Percentiles rank a stretch among this genome's conserved stretches.
Evolutionary conservation across 2,797 vertebrate genomes (phyloP).

Genomic region (Danio kyathit): DNA sequence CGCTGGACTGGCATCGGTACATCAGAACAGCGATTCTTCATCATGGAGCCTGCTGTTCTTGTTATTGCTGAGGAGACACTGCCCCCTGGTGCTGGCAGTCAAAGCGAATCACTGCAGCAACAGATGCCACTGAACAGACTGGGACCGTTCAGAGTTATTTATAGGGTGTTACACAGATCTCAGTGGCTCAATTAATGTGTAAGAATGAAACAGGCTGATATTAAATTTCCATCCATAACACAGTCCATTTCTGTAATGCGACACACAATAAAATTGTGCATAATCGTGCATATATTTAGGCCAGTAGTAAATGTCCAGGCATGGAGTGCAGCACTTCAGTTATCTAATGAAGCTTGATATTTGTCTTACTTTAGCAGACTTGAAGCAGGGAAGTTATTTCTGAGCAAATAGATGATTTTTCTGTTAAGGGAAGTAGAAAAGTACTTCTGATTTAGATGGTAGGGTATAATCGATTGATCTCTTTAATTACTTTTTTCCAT

Average conservation of each 20-base stretch:
- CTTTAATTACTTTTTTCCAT: neutral
- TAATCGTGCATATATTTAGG: neutral
- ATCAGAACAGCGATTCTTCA: slow-evolving; percentile 78
- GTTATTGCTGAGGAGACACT: slow-evolving; percentile 67
- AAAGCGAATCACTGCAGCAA: slow-evolving; percentile 30
- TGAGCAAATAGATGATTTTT: neutral
- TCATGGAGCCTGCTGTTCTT: slow-evolving; percentile 12
- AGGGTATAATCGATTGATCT: neutral
- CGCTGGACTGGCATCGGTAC: slow-evolving; percentile 77
- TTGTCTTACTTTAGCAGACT: slow-evolving; percentile 1
- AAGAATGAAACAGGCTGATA: slow-evolving; percentile 10
- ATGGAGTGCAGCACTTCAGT: slow-evolving; percentile 21
- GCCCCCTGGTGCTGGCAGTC: slow-evolving; percentile 77
- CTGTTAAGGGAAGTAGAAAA: neutral
- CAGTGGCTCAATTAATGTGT: slow-evolving; percentile 30
- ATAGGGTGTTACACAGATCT: slow-evolving; percentile 32
- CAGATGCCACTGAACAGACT: slow-evolving; percentile 51
- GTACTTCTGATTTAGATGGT: neutral
- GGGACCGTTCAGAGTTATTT: slow-evolving; percentile 28
- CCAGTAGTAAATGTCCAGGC: slow-evolving; percentile 21
- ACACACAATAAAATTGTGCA: slow-evolving; percentile 23
- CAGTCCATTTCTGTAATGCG: slow-evolving; percentile 26
- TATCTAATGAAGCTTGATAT: slow-evolving; percentile 30
- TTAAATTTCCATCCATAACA: slow-evolving; percentile 22
- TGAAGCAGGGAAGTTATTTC: neutral